phyloP scores from a whole-genome alignment of 2,888 invertebrate genomes.

The Baronia brevicornis region DNA sequence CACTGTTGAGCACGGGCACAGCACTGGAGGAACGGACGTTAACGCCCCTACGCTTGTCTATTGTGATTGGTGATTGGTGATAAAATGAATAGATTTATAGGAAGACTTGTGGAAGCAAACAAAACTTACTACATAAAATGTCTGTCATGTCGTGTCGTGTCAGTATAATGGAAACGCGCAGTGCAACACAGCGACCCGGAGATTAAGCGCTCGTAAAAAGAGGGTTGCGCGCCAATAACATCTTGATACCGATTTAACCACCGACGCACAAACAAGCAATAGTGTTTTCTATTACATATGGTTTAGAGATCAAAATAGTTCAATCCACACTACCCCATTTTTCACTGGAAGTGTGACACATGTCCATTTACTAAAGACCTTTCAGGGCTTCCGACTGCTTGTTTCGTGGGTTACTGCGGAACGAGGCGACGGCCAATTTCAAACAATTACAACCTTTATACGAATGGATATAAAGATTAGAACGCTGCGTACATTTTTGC shows the following conservation, averaged over 20 bases:
- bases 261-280: slow-evolving; percentile 27
- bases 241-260: slow-evolving; percentile 49
- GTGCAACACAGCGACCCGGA: slow-evolving; percentile 40
- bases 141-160: slow-evolving; percentile 2
- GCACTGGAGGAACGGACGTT: too few species aligned
- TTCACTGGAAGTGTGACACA: slow-evolving; percentile 43
- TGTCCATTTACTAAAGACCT: slow-evolving; percentile 47
- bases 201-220: slow-evolving; percentile 71
- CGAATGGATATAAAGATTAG: slow-evolving; percentile 8
- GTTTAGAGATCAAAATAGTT: slow-evolving; percentile 22
- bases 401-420: slow-evolving; percentile 21
- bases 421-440: slow-evolving; percentile 1
- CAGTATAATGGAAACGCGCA: slow-evolving; percentile 27
- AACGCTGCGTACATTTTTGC: background rate
- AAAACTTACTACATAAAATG: too few species aligned
- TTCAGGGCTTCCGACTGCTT: slow-evolving; percentile 33
- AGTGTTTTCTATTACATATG: slow-evolving; percentile 18
- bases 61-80: too few species aligned
- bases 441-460: slow-evolving; percentile 15
- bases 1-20: too few species aligned
- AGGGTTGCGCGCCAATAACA: slow-evolving; percentile 60
- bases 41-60: too few species aligned
- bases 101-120: too few species aligned
- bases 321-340: slow-evolving; percentile 20
- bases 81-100: too few species aligned